A percentile compares a stretch with the other conserved stretches of the same genome.
These are phyloP conservation scores for Vicugna pacos DNA, from an alignment of 2,113 vertebrate species.

Conservation along the genomic window DNA sequence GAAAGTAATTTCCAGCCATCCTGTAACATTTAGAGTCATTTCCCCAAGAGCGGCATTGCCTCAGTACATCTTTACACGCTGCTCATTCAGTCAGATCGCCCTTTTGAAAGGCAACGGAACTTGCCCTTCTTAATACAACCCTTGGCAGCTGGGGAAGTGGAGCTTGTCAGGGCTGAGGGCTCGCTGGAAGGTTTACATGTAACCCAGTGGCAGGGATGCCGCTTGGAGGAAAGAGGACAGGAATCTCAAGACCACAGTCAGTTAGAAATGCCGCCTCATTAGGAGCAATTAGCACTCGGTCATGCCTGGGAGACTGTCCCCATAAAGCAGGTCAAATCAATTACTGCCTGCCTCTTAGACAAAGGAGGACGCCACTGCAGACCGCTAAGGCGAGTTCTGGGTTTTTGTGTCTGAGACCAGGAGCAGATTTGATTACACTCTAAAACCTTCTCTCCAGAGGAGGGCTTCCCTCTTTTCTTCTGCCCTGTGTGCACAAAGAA, in stretches of 20 bases:
- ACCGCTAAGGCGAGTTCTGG: neutral
- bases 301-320: constrained; percentile 71
- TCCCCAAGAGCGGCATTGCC: constrained; percentile 34
- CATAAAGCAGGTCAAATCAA: constrained; percentile 76
- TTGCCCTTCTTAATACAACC: constrained; percentile 48
- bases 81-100: constrained; percentile 27
- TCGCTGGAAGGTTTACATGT: constrained; percentile 31
- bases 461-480: constrained; percentile 43
- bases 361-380: constrained; percentile 7
- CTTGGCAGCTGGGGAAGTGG: neutral
- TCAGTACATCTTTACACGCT: neutral
- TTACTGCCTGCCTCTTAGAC: constrained; percentile 63
- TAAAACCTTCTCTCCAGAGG: constrained; percentile 40
- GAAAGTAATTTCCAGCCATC: constrained; percentile 56
- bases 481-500: constrained; percentile 56
- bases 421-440: constrained; percentile 50
- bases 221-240: constrained; percentile 59
- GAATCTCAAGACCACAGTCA: constrained; percentile 59
- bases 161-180: constrained; percentile 26
- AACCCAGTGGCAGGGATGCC: constrained; percentile 26
- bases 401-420: constrained; percentile 48
- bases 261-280: constrained; percentile 74
- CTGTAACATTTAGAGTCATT: constrained; percentile 65
- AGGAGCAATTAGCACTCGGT: constrained; percentile 79
- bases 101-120: constrained; percentile 65